A percentile compares a stretch with the other conserved stretches of the same genome.
These are phyloP conservation scores for Phymanthus crucifer DNA, from an alignment of 92 coral and sea anemone species.

Conservation along the genomic window DNA sequence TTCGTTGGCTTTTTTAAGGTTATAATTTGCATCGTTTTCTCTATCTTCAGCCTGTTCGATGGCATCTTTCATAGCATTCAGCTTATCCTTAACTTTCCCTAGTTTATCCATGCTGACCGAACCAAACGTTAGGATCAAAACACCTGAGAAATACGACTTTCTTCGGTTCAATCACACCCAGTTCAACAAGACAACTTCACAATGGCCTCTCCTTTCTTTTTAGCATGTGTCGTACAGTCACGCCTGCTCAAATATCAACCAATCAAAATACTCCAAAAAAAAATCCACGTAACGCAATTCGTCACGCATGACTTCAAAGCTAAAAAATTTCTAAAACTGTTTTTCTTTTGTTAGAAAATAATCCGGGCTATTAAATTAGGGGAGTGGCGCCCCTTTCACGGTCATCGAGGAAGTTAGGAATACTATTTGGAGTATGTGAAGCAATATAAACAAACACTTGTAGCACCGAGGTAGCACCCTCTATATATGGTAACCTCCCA, in stretches of 20 bases:
- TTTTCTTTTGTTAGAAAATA: not conserved
- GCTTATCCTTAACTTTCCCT: conserved; percentile 52
- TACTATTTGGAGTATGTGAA: not conserved
- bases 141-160: not conserved
- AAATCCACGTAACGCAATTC: not conserved
- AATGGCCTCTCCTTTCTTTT: conserved; percentile 34
- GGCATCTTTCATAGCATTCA: conserved; percentile 58
- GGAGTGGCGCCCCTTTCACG: not conserved
- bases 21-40: conserved; percentile 50
- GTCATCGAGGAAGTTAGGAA: not conserved
- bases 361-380: not conserved
- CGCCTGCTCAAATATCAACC: conserved; percentile 25
- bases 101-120: conserved; percentile 12
- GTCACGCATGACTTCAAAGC: conserved; percentile 29
- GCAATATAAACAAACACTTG: not conserved
- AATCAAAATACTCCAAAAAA: conserved; percentile 7
- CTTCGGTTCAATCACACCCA: conserved; percentile 29
- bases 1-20: conserved; percentile 17
- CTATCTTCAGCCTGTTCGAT: conserved; percentile 75
- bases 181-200: conserved; percentile 14
- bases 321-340: not conserved
- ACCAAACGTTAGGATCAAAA: not conserved
- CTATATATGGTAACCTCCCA: too few relatives aligned
- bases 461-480: too few relatives aligned
- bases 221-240: conserved; percentile 26